Percentiles rank a stretch among this genome's conserved stretches.
phyloP scores from a whole-genome alignment of 2,797 vertebrate species.

The Lagodon rhomboides region DNA sequence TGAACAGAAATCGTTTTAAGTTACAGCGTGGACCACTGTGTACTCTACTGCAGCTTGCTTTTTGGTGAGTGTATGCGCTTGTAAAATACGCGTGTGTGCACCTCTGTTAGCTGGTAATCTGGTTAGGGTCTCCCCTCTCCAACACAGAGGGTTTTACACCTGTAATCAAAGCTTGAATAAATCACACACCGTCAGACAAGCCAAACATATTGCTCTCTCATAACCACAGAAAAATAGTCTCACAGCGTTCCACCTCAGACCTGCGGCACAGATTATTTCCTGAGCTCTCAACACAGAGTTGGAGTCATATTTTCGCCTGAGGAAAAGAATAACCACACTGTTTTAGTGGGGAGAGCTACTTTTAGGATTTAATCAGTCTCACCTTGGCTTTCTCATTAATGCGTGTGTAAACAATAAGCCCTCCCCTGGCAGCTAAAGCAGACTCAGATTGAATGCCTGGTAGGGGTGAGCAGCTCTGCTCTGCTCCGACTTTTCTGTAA shows the following conservation, averaged over 20 bases:
- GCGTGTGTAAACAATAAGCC: slow-evolving; percentile 81
- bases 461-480: slow-evolving; percentile 73
- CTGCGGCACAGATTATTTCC: slow-evolving; percentile 59
- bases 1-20: not conserved
- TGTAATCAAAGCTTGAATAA: slow-evolving; percentile 68
- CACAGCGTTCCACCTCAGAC: slow-evolving; percentile 43
- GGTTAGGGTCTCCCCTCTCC: slow-evolving; percentile 43
- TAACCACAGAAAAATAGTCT: slow-evolving; percentile 57
- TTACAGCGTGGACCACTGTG: not conserved
- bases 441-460: slow-evolving; percentile 79
- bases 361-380: slow-evolving; percentile 80
- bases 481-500: slow-evolving; percentile 76
- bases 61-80: not conserved
- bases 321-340: slow-evolving; percentile 62
- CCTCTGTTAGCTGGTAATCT: slow-evolving; percentile 54
- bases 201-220: slow-evolving; percentile 63
- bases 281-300: slow-evolving; percentile 56
- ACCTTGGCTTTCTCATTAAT: slow-evolving; percentile 81
- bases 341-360: slow-evolving; percentile 68
- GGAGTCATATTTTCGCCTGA: slow-evolving; percentile 58
- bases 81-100: slow-evolving; percentile 13
- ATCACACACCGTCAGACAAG: slow-evolving; percentile 55
- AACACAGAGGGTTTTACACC: slow-evolving; percentile 57
- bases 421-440: slow-evolving; percentile 75
- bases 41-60: not conserved